Evolutionary conservation across 2,113 vertebrate genomes (phyloP).

Genomic region (Mirza zaza): DNA sequence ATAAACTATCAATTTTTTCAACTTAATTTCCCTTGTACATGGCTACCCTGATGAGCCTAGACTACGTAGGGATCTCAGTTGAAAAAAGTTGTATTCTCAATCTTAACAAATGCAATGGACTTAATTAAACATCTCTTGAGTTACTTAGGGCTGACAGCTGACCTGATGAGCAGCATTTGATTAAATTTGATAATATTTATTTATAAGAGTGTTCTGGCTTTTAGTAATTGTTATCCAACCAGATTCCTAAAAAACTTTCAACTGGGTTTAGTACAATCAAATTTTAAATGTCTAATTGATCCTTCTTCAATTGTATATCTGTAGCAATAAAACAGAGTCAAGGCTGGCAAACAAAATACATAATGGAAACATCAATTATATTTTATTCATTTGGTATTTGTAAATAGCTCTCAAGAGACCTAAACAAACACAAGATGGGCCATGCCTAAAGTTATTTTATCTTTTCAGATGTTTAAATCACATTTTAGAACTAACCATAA

Average conservation of each 20-base stretch:
- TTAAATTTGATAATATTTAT: conserved; percentile 32
- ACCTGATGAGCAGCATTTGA: neutral
- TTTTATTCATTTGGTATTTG: neutral
- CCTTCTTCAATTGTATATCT: neutral
- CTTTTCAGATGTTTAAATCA: neutral
- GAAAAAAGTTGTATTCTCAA: conserved; percentile 28
- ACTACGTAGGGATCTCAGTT: conserved; percentile 21
- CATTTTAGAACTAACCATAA: neutral
- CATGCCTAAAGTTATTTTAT: neutral
- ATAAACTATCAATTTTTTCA: conserved; percentile 39
- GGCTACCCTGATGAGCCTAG: conserved; percentile 32
- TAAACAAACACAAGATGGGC: neutral
- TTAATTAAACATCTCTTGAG: conserved; percentile 61
- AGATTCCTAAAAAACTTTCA: neutral
- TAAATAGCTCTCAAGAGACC: neutral
- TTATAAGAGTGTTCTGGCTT: neutral
- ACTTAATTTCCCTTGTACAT: conserved; percentile 47
- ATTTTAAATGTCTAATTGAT: neutral
- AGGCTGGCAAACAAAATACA: neutral
- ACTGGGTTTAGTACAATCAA: neutral
- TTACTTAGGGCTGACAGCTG: neutral
- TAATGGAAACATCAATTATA: neutral
- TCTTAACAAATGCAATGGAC: conserved; percentile 64
- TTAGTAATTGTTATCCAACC: neutral
- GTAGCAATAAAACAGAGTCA: neutral